Base-by-base conservation (phyloP, 2,113 vertebrate species). In the Pluvianellus socialis region DNA sequence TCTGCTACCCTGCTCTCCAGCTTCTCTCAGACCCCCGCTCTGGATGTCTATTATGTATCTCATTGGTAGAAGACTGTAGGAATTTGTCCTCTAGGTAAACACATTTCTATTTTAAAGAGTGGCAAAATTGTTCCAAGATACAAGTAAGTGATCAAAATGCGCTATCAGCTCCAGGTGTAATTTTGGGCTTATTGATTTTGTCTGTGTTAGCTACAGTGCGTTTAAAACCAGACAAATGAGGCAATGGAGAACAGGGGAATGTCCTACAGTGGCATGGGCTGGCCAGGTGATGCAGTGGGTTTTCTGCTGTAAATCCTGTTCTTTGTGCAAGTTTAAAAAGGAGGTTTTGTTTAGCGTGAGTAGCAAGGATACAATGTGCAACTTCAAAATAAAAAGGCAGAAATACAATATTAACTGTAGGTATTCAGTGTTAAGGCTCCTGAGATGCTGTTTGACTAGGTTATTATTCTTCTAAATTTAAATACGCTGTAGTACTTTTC, bases 171-270 rank as follows among this genome's bases (percentile, higher is more conserved):
- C 32, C 53, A 40, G 80, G 66, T 88, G 68, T 76, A 20, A 71
- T 66, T 94, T 93, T 86, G 76, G 74, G 50, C 45, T 56, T 63
- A 66, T 88, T 73, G 90, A 73, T 94, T 92, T 87, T 79, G 49
- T 45, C 74, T 82, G 66, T 91, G 77, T 32, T 85, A 79, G 56
- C 24, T 79, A 2, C 22, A 79, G 35, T 13, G 26, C 35, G 20
- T 75, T 94, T 70, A n/a, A 91, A 89, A 58, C 13, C 27, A 81
- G 68, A 23, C 44, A 42, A 79, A 61, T 50, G 59, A 88, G 53
- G 45, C 40, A 35, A 27, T 68, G 30, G 91, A 65, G 68, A 91
- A 42, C 1, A 24, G 61, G 42, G 44, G 35, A 81, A 47, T 30
- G 55, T 52, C 68, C 47, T 75, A 0, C 44, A 30, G 33, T 13